Evolutionary conservation across 2,113 vertebrate species (phyloP).

Genomic region (Psilopogon haemacephalus): DNA sequence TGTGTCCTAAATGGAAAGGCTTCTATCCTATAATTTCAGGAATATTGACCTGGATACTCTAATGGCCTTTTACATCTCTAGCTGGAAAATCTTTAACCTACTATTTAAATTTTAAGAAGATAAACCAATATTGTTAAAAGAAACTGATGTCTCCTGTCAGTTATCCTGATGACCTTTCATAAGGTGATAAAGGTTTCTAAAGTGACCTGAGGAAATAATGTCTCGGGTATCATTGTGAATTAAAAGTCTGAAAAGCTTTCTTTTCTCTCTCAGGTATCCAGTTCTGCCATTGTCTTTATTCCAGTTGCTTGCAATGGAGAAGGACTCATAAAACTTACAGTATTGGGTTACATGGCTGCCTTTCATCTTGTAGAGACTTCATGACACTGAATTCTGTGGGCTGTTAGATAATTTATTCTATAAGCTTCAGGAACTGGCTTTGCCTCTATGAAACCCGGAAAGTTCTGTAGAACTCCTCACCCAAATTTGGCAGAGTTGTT

Average conservation of each 20-base stretch:
- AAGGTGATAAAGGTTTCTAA: constrained; percentile 53
- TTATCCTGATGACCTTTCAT: constrained; percentile 24
- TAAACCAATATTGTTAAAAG: constrained; percentile 41
- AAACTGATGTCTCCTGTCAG: constrained; percentile 40
- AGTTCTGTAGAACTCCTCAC: not conserved
- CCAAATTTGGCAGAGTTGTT: not conserved
- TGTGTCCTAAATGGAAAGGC: not conserved
- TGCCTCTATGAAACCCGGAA: not conserved
- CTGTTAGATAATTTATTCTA: not conserved
- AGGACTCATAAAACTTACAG: constrained; percentile 14
- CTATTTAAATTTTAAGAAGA: constrained; percentile 61
- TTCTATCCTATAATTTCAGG: constrained; percentile 41
- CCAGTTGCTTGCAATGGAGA: not conserved
- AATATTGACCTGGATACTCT: constrained; percentile 36
- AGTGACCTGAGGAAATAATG: constrained; percentile 46
- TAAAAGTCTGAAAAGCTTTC: constrained; percentile 50
- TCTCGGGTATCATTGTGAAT: constrained; percentile 49
- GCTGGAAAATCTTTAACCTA: constrained; percentile 31
- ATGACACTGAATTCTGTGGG: not conserved
- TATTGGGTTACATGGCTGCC: constrained; percentile 47
- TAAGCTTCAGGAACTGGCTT: not conserved
- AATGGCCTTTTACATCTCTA: constrained; percentile 47
- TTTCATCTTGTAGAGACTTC: constrained; percentile 11
- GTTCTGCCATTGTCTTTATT: constrained; percentile 49
- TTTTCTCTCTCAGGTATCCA: constrained; percentile 50